Base-by-base conservation (phyloP, 2,888 invertebrate species). In the Mallateleia sp. region DNA sequence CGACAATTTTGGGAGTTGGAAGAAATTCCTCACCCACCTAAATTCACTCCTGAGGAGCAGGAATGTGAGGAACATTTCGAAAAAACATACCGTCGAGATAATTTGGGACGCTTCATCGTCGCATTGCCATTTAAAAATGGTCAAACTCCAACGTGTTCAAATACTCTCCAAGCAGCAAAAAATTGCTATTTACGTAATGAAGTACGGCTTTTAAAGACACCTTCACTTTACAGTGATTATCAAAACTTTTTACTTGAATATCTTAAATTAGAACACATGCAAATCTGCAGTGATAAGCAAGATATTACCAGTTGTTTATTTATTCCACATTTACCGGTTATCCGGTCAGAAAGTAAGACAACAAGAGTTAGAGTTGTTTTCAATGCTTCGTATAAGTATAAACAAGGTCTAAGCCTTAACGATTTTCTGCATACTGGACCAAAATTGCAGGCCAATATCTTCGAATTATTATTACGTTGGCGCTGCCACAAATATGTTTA, bases 251-350 rank as follows among this genome's bases (percentile, higher is more conserved):
- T n/a, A n/a, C n/a, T n/a, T n/a, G 38, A 38, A 38, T 50, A 22
- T 18, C 11, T 50, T 7, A 50, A 20, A 9, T 50, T 50, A 7
- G 20, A 11, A 5, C 18, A 38, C 38, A 38, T 38, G 38, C 38
- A 14, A 38, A 14, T 11, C 14, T 38, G 38, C 14, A 6, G 9
- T 38, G 38, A 7, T 38, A 2, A 38, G 14, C 14, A 6, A 38
- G 14, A 2, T 14, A 2, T 14, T 2, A 2, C 2, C 6, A 14
- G 14, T 11, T 11, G 14, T 2, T 38, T 56, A 9, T 56, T 28
- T 28, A 56, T 56, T 56, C 56, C 56, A n/a, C 56, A 56, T 38
- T 60, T 60, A 20, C 60, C 60, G 14, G 60, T 60, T 3, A 60
- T 60, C 14, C 32, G 38, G 38, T 18, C 60, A 2, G 64, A 64